phyloP scores from a whole-genome alignment of 2,113 vertebrate species.

The Leiothrix lutea region DNA sequence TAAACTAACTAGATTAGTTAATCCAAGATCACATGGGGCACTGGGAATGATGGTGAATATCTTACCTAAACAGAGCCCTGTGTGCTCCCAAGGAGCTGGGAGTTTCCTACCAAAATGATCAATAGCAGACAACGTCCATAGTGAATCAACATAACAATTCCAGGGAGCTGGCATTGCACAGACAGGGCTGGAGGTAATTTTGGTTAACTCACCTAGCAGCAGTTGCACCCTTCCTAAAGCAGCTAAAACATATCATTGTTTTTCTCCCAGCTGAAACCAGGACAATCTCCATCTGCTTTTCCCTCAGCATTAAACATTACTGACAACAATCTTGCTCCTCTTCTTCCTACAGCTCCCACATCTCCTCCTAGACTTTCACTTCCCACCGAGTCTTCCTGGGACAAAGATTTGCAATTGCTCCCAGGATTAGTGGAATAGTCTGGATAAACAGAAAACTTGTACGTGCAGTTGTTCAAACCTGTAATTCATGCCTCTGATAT shows the following conservation, averaged over 20 bases:
- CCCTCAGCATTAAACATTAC: neutral
- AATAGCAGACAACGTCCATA: neutral
- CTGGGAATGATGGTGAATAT: neutral
- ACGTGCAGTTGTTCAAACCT: neutral
- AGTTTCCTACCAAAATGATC: neutral
- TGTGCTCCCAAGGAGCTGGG: accelerated
- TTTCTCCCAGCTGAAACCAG: neutral
- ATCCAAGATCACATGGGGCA: neutral
- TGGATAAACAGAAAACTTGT: neutral
- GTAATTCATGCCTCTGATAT: neutral
- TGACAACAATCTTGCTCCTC: neutral
- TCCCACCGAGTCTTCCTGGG: neutral
- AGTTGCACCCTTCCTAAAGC: neutral
- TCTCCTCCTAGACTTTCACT: neutral
- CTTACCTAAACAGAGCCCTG: neutral
- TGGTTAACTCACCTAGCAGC: neutral
- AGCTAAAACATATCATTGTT: neutral
- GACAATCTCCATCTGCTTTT: neutral
- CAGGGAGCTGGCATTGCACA: neutral
- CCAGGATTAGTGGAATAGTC: neutral
- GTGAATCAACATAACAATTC: neutral
- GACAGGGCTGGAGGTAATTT: neutral
- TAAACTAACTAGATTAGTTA: neutral
- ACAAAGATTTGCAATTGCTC: neutral
- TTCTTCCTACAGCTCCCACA: neutral